Evolutionary conservation across 2,888 invertebrate genomes (phyloP), one percentile per base, ranked within the genome.

Genomic region (Heliconius erato): DNA sequence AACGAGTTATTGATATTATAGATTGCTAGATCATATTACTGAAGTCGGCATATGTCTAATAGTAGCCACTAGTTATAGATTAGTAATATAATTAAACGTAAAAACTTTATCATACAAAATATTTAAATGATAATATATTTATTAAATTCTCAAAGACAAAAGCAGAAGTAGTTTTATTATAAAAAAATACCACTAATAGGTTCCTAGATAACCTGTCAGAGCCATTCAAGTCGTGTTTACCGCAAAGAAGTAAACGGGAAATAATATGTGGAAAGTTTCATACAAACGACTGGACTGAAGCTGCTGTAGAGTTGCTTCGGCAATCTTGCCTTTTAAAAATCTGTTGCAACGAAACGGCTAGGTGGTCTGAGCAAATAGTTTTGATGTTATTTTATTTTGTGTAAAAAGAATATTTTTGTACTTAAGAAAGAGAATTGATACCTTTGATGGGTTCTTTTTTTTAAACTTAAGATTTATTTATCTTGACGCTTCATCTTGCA

Each of bases 261-360:
- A 86, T 85, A 86, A 83, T 87, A 85, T 83, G 85, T 85, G 84
- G 78, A 89, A 92, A 93, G 88, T 92, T 93, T 91, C 92, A 91
- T 89, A 92, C 91, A 92, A 91, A 92, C 91, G 91, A 91, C 91
- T 26, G 14, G 67, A 67, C 28, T 11, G 63, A 23, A 63, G 4
- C 63, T 91, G 89, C 89, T 91, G 90, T 91, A 92, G 91, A 92
- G 91, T 92, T 92, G 89, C 88, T 90, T 89, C 88, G 89, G 89
- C 89, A 89, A 87, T 88, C 87, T 88, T 76, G 7, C 88, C 89
- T 90, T 40, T 91, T 91, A 90, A 91, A 67, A 92, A 90, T 91
- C 90, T 91, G 91, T 91, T 88, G 88, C 88, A 88, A 88, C 87
- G 79, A 79, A 54, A 74, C 63, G 74, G 65, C 69, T 26, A 78